A percentile compares a stretch with the other conserved stretches of the same genome.
phyloP scores from a whole-genome alignment of 2,797 vertebrate genomes.

The Pipistrellus pipistrellus region DNA sequence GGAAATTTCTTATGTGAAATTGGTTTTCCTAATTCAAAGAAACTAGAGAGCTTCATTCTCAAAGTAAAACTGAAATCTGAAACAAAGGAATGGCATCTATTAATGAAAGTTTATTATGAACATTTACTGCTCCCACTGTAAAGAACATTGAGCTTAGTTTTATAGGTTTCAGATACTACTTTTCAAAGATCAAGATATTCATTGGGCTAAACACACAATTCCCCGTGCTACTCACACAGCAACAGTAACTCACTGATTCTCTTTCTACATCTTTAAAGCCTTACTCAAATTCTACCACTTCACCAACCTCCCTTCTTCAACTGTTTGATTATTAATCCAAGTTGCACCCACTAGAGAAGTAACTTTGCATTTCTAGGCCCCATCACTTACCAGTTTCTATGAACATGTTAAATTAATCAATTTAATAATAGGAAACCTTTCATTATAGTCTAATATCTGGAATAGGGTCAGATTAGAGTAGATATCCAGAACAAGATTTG shows the following conservation, averaged over 20 bases:
- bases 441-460: neutral
- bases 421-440: slow-evolving; percentile 28
- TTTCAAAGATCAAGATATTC: slow-evolving; percentile 59
- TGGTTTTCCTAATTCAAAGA: slow-evolving; percentile 7
- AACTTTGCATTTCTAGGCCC: neutral
- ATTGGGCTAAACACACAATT: neutral
- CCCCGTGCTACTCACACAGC: neutral
- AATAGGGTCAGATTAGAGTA: neutral
- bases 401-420: neutral
- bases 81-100: slow-evolving; percentile 5
- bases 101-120: slow-evolving; percentile 12
- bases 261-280: neutral
- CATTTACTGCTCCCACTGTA: neutral
- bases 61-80: slow-evolving; percentile 19
- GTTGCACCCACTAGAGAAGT: neutral
- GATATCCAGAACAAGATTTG: neutral
- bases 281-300: neutral
- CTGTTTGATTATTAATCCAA: slow-evolving; percentile 17
- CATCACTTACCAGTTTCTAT: neutral
- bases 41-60: neutral
- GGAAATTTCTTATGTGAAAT: neutral
- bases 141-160: slow-evolving; percentile 6
- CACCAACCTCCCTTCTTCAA: neutral
- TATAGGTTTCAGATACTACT: slow-evolving; percentile 32
- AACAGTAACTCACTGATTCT: neutral